phyloP scores from a whole-genome alignment of 2,888 invertebrate genomes.

The Piscicola geometra region DNA sequence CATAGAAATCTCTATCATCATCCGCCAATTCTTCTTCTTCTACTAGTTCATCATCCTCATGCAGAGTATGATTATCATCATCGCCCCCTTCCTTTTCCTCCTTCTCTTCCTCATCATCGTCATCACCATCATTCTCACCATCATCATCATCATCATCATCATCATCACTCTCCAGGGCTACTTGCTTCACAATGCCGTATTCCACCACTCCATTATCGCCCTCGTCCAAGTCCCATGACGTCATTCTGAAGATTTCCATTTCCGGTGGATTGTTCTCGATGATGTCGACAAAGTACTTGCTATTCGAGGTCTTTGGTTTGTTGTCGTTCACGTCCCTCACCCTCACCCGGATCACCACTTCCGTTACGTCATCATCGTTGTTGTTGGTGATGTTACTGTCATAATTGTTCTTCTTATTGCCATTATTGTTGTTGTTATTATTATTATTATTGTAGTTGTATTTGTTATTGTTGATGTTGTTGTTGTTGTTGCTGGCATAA shows the following conservation, averaged over 20 bases:
- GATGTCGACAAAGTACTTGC: conserved; percentile 2
- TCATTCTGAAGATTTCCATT: conserved; percentile 19
- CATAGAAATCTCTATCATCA: conserved; percentile 13
- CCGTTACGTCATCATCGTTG: background rate
- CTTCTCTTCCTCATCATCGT: conserved; percentile 19
- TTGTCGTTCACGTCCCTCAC: conserved; percentile 30
- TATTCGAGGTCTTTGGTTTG: background rate
- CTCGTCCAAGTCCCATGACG: conserved; percentile 9
- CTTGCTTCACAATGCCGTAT: background rate
- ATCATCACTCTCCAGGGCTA: conserved; percentile 7
- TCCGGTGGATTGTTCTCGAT: conserved; percentile 20
- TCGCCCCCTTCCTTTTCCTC: conserved; percentile 12
- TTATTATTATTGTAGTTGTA: too few relatives aligned
- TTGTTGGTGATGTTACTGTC: background rate
- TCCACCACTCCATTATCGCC: conserved; percentile 15
- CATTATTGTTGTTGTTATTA: too few relatives aligned
- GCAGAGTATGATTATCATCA: conserved; percentile 20
- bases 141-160: conserved; percentile 30
- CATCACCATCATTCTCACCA: conserved; percentile 23
- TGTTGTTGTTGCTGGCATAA: background rate
- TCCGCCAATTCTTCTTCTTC: background rate
- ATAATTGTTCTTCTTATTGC: conserved; percentile 4
- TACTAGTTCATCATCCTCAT: background rate
- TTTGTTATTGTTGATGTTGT: background rate
- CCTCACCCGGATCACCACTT: background rate